Conservation (phyloP, 2,113 vertebrate species). For the Pomatorhinus ruficollis region DNA sequence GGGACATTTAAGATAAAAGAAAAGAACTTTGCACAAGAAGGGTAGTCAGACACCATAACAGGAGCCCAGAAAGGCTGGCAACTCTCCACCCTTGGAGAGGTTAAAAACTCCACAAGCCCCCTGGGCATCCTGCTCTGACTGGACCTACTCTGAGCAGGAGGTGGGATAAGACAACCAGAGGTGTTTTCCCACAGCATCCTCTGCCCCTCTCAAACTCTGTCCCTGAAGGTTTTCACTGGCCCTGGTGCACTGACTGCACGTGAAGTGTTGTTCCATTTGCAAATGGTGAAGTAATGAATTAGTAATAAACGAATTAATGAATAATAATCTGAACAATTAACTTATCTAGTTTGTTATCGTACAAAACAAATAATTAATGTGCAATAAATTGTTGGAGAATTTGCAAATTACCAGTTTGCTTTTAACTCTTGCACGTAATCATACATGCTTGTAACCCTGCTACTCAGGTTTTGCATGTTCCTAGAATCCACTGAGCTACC, state of each 20-base stretch:
- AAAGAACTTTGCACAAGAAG: background rate
- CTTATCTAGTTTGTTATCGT: background rate
- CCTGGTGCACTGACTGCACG: fast-evolving
- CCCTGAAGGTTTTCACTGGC: background rate
- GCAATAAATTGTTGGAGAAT: background rate
- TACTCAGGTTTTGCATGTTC: background rate
- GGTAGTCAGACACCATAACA: background rate
- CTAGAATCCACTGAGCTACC: background rate
- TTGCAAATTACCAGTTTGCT: background rate
- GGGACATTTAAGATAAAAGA: background rate
- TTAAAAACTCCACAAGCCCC: background rate
- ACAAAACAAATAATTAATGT: background rate
- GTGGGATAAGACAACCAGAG: background rate
- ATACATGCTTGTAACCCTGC: background rate
- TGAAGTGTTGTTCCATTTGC: background rate
- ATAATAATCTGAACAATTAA: background rate
- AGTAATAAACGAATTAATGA: background rate
- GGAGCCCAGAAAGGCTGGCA: background rate
- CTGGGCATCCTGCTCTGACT: background rate
- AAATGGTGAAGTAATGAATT: background rate
- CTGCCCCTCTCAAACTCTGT: background rate
- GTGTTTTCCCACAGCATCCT: too few species aligned
- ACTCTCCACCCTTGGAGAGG: background rate
- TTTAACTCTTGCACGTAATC: background rate
- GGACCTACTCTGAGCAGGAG: background rate